Base-by-base conservation (phyloP, 2,888 invertebrate species). In the Reticulitermes lucifugus region DNA sequence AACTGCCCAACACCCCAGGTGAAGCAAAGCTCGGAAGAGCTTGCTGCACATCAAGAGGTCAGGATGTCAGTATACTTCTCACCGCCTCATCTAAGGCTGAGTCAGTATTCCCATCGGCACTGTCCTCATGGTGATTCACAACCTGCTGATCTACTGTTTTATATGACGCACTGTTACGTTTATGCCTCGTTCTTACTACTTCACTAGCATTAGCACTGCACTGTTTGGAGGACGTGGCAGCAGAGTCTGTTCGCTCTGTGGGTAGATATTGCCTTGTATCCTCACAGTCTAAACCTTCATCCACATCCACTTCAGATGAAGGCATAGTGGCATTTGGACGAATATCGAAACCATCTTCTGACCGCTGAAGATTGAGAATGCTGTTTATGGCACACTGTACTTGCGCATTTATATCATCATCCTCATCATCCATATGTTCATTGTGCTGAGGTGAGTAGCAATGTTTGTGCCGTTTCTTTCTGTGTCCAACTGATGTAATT, bases 381-480 rank as follows among this genome's bases (percentile, higher is more conserved):
- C 95, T 95, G 90, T 96, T 95, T 88, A 96, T 96, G 87, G 96
- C 96, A 89, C 94, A 95, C 90, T 96, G 95, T 87, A 96, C 96
- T 90, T 96, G 95, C 55, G 95, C 94, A 88, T 95, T 95, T 86
- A 95, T 94, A 88, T 94, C 94, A 88, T 95, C 94, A 88, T 94
- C 93, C 86, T 91, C 91, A 79, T 87, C 88, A 25, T 77, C 75
- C 46, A 46, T 83, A 79, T 55, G 55, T 10, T 80, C 85, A 60
- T 51, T 71, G 4, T 71, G 70, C 46, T 51, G 60, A 21, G 79
- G 70, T 22, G 65, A 81, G 35, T 55, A 59, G 25, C 80, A 51
- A 46, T 65, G 84, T 82, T 86, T 86, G 81, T 86, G 86, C 3
- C 86, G 71, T 81, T 84, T 86, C 84, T 86, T 86, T 35, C 81